Base-by-base conservation (phyloP, 2,888 invertebrate species). In the Pseudeuparius sepicola region DNA sequence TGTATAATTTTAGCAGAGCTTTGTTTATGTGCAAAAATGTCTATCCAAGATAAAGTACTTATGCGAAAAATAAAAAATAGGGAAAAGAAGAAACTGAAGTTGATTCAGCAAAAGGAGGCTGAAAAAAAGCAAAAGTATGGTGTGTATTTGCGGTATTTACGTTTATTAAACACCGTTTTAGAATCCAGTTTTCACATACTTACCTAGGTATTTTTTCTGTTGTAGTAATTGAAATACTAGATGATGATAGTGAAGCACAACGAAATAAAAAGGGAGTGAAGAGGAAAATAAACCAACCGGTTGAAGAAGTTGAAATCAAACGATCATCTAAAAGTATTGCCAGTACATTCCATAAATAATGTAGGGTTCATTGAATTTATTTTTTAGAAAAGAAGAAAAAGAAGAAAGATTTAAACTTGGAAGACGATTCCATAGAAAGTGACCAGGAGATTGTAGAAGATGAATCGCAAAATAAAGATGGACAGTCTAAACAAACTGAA, bases 51-150 rank as follows among this genome's bases (percentile, higher is more conserved):
- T 42, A 80, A 79, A 62, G 68, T 83, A 31, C 63, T 84, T 14
- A 72, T 80, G 71, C 67, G 78, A 35, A 85, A 85, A 63, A 81
- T 85, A 17, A 83, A 76, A 44, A 84, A 83, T 51, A 69, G 79
- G 1, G 83, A 84, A 49, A 78, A 79, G 49, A 75, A 73, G 44
- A 85, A 78, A 54, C 54, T 73, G 14, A 71, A 73, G 44, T 52
- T 77, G 6, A 53, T 70, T 4, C 63, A 75, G 52, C 64, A 75
- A 47, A 75, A 77, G 53, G 65, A 75, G 48, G 42, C 43, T 3
- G 54, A 60, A 44, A 55, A 56, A 33, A 47, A 53, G 38, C 48
- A 52, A 36, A 45, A 53, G 51, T 49, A 53, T 51, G 13, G 20
- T 20, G n/a, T 7, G 20, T 20, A 7, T 20, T 20, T 20, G n/a